phyloP scores from a whole-genome alignment of 2,888 invertebrate genomes.

The Cecidostiba fungosa region DNA sequence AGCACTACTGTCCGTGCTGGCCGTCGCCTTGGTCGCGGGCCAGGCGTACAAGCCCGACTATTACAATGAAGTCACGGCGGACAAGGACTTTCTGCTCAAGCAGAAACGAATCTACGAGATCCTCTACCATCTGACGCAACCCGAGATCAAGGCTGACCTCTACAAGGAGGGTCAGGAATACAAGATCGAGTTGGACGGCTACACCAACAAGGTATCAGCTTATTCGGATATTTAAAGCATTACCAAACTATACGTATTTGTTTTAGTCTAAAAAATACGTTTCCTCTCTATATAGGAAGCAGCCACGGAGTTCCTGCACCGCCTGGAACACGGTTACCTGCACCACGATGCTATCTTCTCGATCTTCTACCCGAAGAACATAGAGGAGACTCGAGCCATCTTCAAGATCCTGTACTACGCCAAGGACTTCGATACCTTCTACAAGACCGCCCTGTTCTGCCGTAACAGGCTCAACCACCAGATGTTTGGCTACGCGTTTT shows the following conservation, averaged over 20 bases:
- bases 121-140: conserved; percentile 72
- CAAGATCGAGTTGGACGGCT: conserved; percentile 69
- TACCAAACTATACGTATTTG: too few relatives aligned
- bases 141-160: conserved; percentile 68
- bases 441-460: conserved; percentile 78
- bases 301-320: conserved; percentile 75
- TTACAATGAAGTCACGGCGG: conserved; percentile 67
- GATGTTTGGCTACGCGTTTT: conserved; percentile 84
- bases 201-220: conserved; percentile 71
- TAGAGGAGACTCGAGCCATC: conserved; percentile 75
- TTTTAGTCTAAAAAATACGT: not conserved
- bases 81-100: conserved; percentile 72
- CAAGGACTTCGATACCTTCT: conserved; percentile 78
- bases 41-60: conserved; percentile 66
- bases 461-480: conserved; percentile 79
- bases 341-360: conserved; percentile 82
- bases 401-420: conserved; percentile 77
- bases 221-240: too few relatives aligned
- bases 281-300: conserved; percentile 67
- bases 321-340: conserved; percentile 79
- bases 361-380: conserved; percentile 71
- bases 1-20: conserved; percentile 67
- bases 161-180: conserved; percentile 72
- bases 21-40: conserved; percentile 65
- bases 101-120: conserved; percentile 75